Conservation (phyloP, 2,113 vertebrate genomes). For the Osmerus eperlanus region DNA sequence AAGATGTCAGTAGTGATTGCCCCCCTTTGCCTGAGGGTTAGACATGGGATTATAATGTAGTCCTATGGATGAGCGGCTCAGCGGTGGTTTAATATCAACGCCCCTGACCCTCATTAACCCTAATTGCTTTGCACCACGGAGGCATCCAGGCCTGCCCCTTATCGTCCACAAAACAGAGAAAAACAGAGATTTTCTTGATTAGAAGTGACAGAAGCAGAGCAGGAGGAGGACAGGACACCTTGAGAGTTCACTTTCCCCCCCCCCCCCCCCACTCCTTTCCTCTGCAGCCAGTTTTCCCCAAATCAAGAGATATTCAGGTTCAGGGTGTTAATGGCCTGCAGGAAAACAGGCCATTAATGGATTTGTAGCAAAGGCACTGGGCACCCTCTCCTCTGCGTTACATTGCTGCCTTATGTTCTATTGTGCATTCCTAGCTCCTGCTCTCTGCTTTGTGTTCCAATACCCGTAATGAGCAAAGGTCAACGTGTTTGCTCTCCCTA, state of each 20-base stretch:
- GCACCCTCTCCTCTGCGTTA: neutral
- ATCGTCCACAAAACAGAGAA: neutral
- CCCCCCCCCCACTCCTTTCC: too few species aligned
- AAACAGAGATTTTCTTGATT: constrained; percentile 22
- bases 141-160: neutral
- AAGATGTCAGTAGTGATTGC: neutral
- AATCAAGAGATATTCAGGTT: too few species aligned
- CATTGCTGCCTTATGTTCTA: neutral
- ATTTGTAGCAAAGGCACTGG: too few species aligned
- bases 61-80: constrained; percentile 3
- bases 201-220: constrained; percentile 6
- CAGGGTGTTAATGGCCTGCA: too few species aligned
- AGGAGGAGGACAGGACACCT: neutral
- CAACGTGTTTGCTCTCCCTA: constrained; percentile 31
- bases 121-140: constrained; percentile 20
- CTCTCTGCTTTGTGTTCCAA: constrained; percentile 10
- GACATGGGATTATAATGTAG: constrained; percentile 22
- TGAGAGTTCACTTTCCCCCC: neutral
- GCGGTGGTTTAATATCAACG: constrained; percentile 8
- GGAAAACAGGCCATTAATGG: too few species aligned
- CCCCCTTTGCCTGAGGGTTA: constrained; percentile 5
- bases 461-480: constrained; percentile 42
- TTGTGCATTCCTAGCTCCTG: constrained; percentile 1
- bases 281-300: too few species aligned
- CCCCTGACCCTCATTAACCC: constrained; percentile 32